phyloP scores from a whole-genome alignment of 2,888 invertebrate genomes.

The Parascotia fuliginaria region DNA sequence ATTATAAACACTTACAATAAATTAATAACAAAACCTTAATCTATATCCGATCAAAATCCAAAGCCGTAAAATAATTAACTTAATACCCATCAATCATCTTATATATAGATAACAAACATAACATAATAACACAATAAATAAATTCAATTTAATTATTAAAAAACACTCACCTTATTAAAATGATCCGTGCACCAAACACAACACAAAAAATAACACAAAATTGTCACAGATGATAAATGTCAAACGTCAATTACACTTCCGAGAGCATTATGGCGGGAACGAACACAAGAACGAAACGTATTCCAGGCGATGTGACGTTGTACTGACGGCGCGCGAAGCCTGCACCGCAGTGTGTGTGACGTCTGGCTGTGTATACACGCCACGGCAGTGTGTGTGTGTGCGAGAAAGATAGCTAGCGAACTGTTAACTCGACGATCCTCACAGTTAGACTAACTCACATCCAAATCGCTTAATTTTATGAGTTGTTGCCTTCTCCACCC shows the following conservation, averaged over 20 bases:
- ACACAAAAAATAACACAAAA: conserved; percentile 39
- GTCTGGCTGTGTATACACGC: conserved; percentile 29
- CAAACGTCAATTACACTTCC: conserved; percentile 50
- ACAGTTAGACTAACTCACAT: conserved; percentile 85
- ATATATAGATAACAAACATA: conserved; percentile 6
- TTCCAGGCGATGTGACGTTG: conserved; percentile 42
- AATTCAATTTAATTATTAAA: neutral
- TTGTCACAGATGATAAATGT: conserved; percentile 44
- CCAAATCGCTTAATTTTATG: conserved; percentile 87
- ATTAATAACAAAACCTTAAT: neutral
- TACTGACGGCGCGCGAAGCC: conserved; percentile 38
- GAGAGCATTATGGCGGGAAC: conserved; percentile 47
- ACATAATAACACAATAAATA: conserved; percentile 10
- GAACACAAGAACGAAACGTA: conserved; percentile 34
- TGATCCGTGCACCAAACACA: conserved; percentile 37
- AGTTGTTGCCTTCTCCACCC: conserved; percentile 87
- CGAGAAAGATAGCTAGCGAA: conserved; percentile 68
- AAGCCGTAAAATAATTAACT: neutral
- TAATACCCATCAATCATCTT: neutral
- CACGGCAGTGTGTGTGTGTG: conserved; percentile 56
- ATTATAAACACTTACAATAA: neutral
- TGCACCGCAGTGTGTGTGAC: conserved; percentile 26
- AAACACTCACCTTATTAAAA: conserved; percentile 32
- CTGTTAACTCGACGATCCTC: conserved; percentile 83
- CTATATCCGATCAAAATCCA: neutral